phyloP scores from a whole-genome alignment of 2,113 vertebrate species.

The Paramisgurnus dabryanus region DNA sequence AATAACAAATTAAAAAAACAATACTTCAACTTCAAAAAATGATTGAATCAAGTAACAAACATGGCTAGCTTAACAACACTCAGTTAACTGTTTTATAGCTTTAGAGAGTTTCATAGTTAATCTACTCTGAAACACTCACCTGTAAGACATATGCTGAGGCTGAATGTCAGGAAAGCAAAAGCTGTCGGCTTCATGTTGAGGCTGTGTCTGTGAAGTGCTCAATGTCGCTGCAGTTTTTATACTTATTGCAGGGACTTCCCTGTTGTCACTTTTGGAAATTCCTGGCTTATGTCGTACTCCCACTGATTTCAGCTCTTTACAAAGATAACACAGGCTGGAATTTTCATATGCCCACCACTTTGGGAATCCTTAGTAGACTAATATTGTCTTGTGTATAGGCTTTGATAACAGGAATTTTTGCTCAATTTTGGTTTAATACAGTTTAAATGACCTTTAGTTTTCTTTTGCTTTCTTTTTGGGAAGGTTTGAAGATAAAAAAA shows the following conservation, averaged over 20 bases:
- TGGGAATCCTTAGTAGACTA: neutral
- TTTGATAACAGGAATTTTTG: no score
- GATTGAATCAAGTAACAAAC: neutral
- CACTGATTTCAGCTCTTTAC: neutral
- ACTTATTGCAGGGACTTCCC: constrained; percentile 32
- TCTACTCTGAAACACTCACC: constrained; percentile 39
- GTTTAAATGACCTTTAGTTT: no score
- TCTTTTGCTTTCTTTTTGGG: no score
- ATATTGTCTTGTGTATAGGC: no score
- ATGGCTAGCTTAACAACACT: neutral
- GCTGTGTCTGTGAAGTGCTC: neutral
- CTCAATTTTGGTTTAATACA: no score
- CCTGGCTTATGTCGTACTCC: constrained; percentile 5
- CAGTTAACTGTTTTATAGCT: neutral
- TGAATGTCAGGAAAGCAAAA: constrained; percentile 22
- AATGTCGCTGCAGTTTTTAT: constrained; percentile 10
- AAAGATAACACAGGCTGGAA: neutral
- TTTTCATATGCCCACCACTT: neutral
- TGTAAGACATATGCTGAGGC: constrained; percentile 27
- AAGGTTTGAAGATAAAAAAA: no score
- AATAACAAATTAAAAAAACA: neutral
- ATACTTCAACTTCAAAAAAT: no score
- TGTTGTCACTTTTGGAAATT: constrained; percentile 29
- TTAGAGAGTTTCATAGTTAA: neutral
- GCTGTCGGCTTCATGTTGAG: constrained; percentile 42